phyloP scores from a whole-genome alignment of 2,113 vertebrate genomes.

The Prunella himalayana region DNA sequence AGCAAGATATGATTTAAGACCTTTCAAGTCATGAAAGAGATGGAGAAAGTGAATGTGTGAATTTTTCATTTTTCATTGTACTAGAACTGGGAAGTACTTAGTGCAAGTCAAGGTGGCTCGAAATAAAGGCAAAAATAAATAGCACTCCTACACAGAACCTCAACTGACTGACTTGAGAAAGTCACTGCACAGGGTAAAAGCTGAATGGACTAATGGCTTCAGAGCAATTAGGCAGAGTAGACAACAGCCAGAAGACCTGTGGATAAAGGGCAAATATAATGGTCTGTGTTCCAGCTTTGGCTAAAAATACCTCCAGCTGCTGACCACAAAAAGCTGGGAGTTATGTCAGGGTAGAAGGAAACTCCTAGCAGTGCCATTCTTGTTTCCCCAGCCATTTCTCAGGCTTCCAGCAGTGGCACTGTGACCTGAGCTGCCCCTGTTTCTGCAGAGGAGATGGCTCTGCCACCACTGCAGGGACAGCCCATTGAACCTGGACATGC shows the following conservation, averaged over 20 bases:
- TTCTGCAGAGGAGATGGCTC: neutral
- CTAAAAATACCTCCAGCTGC: neutral
- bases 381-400: neutral
- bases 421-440: neutral
- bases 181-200: neutral
- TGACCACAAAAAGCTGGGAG: neutral
- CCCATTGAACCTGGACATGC: neutral
- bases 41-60: neutral
- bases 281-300: neutral
- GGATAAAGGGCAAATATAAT: neutral
- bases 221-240: neutral
- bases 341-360: neutral
- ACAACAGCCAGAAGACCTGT: neutral
- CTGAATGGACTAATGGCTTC: neutral
- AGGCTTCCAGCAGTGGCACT: neutral
- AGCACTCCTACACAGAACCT: neutral
- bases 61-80: constrained; percentile 10
- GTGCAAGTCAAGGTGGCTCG: neutral
- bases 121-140: neutral
- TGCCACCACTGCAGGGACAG: neutral
- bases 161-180: neutral
- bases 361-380: neutral
- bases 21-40: neutral
- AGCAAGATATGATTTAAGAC: neutral
- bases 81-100: neutral